Base-by-base conservation (phyloP, 2,797 vertebrate genomes). In the Betta splendens region DNA sequence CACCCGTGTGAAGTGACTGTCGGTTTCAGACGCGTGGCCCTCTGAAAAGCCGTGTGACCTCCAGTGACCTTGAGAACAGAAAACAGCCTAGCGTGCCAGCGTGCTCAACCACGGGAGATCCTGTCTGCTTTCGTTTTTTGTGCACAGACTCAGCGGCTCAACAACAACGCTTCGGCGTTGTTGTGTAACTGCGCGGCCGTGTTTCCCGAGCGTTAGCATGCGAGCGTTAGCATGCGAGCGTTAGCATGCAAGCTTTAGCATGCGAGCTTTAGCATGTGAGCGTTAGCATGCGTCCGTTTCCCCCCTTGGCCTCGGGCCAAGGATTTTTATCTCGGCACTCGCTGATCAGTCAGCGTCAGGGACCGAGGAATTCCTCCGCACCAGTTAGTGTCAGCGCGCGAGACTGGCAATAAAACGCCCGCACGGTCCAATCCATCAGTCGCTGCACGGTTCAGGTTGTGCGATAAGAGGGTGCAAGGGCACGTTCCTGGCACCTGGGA, bases 281-380 rank as follows among this genome's bases (percentile, higher is more conserved):
- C 38, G 29, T 28, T n/a, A n/a, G 12, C 21, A 15, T 43, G 35
- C 55, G 43, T 43, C 25, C 47, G 23, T 26, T 10, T 49, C 12
- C 71, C 33, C n/a, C 17, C 29, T 21, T 37, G 21, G 31, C 31
- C 43, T 58, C 20, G 60, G 44, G 62, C 11, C 26, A 33, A 44
- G 72, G 78, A 76, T 79, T 65, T n/a, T 75, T 73, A 78, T 80
- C 75, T 72, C 9, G 44, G 62, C 69, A 68, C 36, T 9, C 33
- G 72, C 28, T 58, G 71, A 85, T 82, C 72, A 52, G 52, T 84
- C 74, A 78, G n/a, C 60, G 72, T 79, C 62, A 79, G 1, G 17
- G 36, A 35, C 32, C 44, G 26, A 28, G 57, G 64, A 69, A 78
- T 75, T 75, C 67, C 50, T 60, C 47, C 16, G 54, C 12, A 35